A percentile compares a stretch with the other conserved stretches of the same genome.
Conservation (phyloP, 2,797 vertebrate genomes). For the Simalia tracyae region DNA sequence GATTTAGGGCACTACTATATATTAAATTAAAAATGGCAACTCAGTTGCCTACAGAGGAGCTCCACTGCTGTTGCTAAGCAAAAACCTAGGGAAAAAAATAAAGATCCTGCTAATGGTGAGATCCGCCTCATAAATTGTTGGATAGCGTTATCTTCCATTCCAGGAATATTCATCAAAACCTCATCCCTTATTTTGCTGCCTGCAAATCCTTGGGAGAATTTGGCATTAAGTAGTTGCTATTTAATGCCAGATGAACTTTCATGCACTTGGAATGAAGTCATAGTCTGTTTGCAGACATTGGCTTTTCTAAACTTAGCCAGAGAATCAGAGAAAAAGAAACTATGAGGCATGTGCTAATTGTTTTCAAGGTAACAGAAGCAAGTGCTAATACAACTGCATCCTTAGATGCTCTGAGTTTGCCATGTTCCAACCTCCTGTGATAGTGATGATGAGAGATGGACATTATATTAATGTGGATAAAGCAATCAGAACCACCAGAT, state of each 20-base stretch:
- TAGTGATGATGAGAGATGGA: not conserved
- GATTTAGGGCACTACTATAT: not conserved
- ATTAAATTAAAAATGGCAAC: not conserved
- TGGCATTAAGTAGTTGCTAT: not conserved
- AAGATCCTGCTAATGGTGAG: not conserved
- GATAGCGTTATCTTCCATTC: not conserved
- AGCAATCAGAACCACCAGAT: not conserved
- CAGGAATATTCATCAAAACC: constrained; percentile 4
- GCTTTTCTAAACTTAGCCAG: not conserved
- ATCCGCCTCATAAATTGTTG: not conserved
- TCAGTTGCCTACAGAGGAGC: not conserved
- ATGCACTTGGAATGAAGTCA: not conserved
- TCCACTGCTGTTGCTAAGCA: not conserved
- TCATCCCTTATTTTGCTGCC: not conserved
- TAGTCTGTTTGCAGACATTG: not conserved
- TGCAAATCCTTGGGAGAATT: not conserved
- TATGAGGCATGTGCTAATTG: not conserved
- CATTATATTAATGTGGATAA: not conserved
- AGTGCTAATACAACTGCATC: not conserved
- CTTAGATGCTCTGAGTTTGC: not conserved
- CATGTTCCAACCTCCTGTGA: not conserved
- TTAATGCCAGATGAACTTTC: not conserved
- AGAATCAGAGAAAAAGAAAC: not conserved
- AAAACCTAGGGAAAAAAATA: not conserved
- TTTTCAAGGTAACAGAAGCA: not conserved